Conservation (phyloP, 2,888 invertebrate genomes). For the Pollenia amentaria region DNA sequence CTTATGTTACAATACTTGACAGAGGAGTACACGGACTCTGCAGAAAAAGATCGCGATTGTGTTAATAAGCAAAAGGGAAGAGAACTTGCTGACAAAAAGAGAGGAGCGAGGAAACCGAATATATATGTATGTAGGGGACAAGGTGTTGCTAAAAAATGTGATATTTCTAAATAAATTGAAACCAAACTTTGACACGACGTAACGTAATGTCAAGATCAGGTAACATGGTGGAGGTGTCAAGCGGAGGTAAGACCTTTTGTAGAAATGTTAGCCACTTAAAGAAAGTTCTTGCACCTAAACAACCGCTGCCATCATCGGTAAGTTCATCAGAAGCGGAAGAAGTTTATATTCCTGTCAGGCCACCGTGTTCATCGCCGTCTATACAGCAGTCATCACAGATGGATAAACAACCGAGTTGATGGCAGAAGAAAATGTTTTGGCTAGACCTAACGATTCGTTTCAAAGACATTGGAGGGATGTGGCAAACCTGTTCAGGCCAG, state of each 20-base stretch:
- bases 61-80: slow-evolving; percentile 78
- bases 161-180: too few relatives aligned
- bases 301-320: too few relatives aligned
- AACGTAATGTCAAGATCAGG: slow-evolving; percentile 28
- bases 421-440: background rate
- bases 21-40: too few relatives aligned
- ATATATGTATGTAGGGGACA: slow-evolving; percentile 57
- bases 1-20: too few relatives aligned
- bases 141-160: slow-evolving; percentile 44
- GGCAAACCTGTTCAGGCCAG: too few relatives aligned
- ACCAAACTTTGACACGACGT: slow-evolving; percentile 42
- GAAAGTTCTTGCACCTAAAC: slow-evolving; percentile 14
- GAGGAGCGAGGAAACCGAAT: slow-evolving; percentile 26
- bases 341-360: too few relatives aligned
- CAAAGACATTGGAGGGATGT: slow-evolving; percentile 21
- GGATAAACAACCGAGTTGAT: background rate
- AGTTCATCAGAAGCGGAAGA: too few relatives aligned
- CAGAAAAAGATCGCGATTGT: slow-evolving; percentile 8
- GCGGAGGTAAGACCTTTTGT: slow-evolving; percentile 15
- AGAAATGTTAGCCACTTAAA: slow-evolving; percentile 52
- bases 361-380: background rate
- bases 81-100: slow-evolving; percentile 23
- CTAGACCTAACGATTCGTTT: background rate
- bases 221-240: slow-evolving; percentile 15
- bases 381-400: slow-evolving; percentile 1